Base-by-base conservation (phyloP, 2,113 vertebrate species). In the Nothoprocta pentlandii region DNA sequence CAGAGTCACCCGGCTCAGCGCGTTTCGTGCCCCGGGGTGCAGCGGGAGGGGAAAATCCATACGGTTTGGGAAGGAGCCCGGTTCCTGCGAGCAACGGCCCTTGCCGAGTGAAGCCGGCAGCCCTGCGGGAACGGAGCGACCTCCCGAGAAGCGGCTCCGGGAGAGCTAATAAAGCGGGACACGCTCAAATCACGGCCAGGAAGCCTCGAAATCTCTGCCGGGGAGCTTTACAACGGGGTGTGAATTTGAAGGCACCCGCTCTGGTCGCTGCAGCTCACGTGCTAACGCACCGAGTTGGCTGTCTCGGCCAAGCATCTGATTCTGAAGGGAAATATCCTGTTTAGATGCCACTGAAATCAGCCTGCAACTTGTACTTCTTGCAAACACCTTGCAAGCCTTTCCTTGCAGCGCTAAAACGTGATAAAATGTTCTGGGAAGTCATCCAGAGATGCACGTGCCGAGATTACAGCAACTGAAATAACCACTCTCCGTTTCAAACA, bases 111-210 rank as follows among this genome's bases (percentile, higher is more conserved):
- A 96, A 80, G 84, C 87, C 66, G 59, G 74, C 56, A 69, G 80
- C 93, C 70, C 79, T 17, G 75, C 62, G 92, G 32, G 46, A 93
- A 96, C 88, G 92, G 94, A 96, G 92, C 12, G 70, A 78, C 70
- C 73, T 85, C 92, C n/a, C 49, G 81, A 97, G 92, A 91, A 94
- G 53, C 59, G 94, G 53, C 80, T 34, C 34, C 74, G 39, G 6
- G 66, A 91, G 90, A 70, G 63, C 89, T 91, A 90, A 93, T 93
- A 95, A 97, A 97, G 93, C 42, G 73, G 71, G 81, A 81, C 73
- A 68, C 2, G 28, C 62, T 77, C 83, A 94, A 97, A 80, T 77
- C 85, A 94, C 42, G 86, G 76, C 85, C 90, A 91, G 89, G 93
- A 90, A 89, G 81, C 87, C 94, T 85, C 90, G 67, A 89, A 61